These are phyloP conservation scores for Camelus bactrianus DNA, from an alignment of 2,113 vertebrate species.

Conservation along the genomic window DNA sequence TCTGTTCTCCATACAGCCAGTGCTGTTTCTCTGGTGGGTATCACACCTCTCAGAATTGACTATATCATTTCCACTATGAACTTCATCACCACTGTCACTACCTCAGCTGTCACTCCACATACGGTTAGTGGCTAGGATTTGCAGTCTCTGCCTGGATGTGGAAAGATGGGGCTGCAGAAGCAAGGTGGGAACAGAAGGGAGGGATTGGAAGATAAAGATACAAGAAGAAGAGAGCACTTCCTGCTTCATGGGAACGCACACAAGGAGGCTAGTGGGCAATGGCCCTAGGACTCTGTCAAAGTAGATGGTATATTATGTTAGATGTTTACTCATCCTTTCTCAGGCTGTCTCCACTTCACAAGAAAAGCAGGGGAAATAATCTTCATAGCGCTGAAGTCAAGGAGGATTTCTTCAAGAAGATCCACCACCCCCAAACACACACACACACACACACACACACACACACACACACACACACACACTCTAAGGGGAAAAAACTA, in stretches of 20 bases:
- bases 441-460: background rate
- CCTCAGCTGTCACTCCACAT: background rate
- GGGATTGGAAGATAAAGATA: background rate
- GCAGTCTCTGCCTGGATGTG: background rate
- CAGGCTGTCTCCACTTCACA: background rate
- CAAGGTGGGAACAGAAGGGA: background rate
- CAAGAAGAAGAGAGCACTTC: background rate
- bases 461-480: background rate
- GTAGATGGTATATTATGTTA: background rate
- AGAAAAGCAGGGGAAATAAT: background rate
- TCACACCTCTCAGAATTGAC: background rate
- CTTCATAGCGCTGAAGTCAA: background rate
- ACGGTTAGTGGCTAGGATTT: background rate
- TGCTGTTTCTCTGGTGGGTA: background rate
- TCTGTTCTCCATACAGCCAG: background rate
- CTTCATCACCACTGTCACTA: background rate
- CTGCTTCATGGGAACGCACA: background rate
- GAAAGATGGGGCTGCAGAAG: background rate
- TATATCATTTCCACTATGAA: background rate
- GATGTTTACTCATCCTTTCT: background rate
- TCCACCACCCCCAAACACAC: background rate
- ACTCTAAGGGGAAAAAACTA: too few relatives aligned
- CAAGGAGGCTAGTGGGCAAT: background rate
- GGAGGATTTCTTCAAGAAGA: background rate
- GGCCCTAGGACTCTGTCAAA: background rate